Conservation (phyloP, 2,797 vertebrate species). For the Melanotaenia parkinsoni region DNA sequence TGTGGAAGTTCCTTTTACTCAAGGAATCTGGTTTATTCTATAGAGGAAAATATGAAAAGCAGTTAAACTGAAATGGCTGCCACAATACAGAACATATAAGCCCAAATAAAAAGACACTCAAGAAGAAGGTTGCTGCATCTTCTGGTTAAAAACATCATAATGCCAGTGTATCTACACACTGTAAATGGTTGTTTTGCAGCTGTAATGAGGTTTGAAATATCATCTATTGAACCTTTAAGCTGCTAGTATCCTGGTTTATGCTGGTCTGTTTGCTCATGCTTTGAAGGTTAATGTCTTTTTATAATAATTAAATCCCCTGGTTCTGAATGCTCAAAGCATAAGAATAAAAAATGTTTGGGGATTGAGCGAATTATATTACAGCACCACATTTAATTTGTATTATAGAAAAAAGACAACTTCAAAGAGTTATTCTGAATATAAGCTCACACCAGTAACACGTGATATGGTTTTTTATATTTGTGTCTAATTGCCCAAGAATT, state of each 20-base stretch:
- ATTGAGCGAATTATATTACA: not conserved
- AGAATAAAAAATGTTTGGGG: not conserved
- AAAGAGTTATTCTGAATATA: slow-evolving; percentile 22
- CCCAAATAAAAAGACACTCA: not conserved
- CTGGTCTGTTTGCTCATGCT: slow-evolving; percentile 21
- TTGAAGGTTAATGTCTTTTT: slow-evolving; percentile 33
- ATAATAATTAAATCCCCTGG: slow-evolving; percentile 23
- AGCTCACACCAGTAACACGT: slow-evolving; percentile 19
- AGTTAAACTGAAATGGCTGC: not conserved
- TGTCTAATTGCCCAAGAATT: slow-evolving; percentile 26
- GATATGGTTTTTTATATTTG: slow-evolving; percentile 7
- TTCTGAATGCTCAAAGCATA: slow-evolving; percentile 17
- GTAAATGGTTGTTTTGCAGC: slow-evolving; percentile 1
- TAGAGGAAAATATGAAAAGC: not conserved
- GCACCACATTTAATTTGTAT: slow-evolving; percentile 5
- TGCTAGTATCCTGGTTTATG: slow-evolving; percentile 1
- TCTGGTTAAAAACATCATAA: not conserved
- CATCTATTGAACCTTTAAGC: slow-evolving; percentile 5
- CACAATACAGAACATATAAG: not conserved
- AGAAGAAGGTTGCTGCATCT: not conserved
- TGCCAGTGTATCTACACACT: not conserved
- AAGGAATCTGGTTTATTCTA: not conserved
- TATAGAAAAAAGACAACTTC: slow-evolving; percentile 3
- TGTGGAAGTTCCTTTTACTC: not conserved
- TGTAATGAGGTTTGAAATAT: slow-evolving; percentile 5